These are phyloP conservation scores for Erpornis zantholeuca DNA, from an alignment of 2,113 vertebrate species.

Conservation along the genomic window DNA sequence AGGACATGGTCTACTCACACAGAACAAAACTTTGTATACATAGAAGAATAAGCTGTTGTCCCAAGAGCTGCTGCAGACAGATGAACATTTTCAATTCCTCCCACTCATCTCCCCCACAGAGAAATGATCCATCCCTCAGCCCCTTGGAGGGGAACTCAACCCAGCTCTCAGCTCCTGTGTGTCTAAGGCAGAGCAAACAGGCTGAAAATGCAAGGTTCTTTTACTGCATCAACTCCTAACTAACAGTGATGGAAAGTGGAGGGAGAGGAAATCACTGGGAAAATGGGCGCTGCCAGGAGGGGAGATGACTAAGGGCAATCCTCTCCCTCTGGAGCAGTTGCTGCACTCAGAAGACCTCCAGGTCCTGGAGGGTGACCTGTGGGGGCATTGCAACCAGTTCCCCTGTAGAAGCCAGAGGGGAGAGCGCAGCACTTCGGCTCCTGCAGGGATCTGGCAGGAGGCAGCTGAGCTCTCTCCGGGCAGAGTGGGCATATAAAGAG, in stretches of 20 bases:
- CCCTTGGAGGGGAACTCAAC: neutral
- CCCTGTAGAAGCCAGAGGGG: neutral
- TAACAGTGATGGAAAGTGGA: neutral
- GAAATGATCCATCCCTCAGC: neutral
- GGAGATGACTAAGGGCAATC: neutral
- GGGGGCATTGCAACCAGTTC: neutral
- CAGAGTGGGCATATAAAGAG: neutral
- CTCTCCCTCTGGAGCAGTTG: neutral
- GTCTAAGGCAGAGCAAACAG: neutral
- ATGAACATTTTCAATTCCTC: neutral
- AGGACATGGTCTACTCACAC: neutral
- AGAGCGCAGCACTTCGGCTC: neutral
- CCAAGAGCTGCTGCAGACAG: neutral
- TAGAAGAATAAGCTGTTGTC: neutral
- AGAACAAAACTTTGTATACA: neutral
- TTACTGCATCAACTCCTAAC: neutral
- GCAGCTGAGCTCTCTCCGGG: neutral
- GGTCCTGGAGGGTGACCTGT: neutral
- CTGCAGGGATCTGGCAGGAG: neutral
- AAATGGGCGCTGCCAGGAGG: neutral
- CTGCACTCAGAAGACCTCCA: neutral
- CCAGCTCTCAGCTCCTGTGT: neutral
- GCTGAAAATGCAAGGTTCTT: neutral
- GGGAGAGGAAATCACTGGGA: neutral
- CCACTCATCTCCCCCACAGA: neutral